phyloP scores from a whole-genome alignment of 2,113 vertebrate genomes.

The Cebidichthys violaceus region DNA sequence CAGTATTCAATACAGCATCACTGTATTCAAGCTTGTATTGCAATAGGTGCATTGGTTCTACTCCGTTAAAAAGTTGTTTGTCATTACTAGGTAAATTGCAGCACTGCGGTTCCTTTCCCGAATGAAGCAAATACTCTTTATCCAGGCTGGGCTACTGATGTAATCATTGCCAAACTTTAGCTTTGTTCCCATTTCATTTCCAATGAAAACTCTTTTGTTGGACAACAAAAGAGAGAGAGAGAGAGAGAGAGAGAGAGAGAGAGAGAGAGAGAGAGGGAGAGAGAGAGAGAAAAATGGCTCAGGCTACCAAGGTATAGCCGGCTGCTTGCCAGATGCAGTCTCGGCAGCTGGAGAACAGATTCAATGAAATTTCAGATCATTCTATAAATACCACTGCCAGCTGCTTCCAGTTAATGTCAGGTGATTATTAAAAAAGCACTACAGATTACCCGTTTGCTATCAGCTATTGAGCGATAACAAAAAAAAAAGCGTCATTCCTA shows the following conservation, averaged over 20 bases:
- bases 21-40: neutral
- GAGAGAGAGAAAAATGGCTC: conserved; percentile 12
- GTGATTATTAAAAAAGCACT: conserved; percentile 75
- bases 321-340: conserved; percentile 78
- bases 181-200: conserved; percentile 49
- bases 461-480: conserved; percentile 54
- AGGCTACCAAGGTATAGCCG: conserved; percentile 68
- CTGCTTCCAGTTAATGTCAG: conserved; percentile 81
- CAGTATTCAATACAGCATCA: too few relatives aligned
- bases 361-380: conserved; percentile 83
- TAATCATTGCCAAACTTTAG: conserved; percentile 21
- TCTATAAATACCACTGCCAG: conserved; percentile 84
- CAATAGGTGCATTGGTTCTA: neutral
- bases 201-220: conserved; percentile 47
- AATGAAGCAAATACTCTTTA: neutral
- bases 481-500: conserved; percentile 8
- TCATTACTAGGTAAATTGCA: neutral
- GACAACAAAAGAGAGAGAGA: conserved; percentile 33
- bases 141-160: conserved; percentile 18
- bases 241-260: conserved; percentile 18
- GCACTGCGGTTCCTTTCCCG: neutral
- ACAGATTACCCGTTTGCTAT: conserved; percentile 74
- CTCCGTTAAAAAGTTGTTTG: neutral
- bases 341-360: conserved; percentile 83
- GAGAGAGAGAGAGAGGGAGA: neutral